phyloP scores from a whole-genome alignment of 2,888 invertebrate genomes.

The Mimachlamys varia region DNA sequence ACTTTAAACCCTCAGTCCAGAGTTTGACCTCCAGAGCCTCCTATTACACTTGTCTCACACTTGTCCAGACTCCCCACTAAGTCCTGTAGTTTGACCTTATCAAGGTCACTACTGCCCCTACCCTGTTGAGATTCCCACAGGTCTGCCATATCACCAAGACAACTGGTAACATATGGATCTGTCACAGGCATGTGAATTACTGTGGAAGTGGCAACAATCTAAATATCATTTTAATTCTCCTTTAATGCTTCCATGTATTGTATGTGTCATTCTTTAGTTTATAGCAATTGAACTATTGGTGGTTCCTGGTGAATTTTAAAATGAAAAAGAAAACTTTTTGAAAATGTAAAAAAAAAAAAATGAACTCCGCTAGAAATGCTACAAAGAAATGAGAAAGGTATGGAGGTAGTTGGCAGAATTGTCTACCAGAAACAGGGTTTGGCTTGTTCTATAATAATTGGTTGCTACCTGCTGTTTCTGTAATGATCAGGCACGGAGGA shows the following conservation, averaged over 20 bases:
- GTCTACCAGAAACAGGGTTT: not conserved
- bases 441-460: slow-evolving; percentile 15
- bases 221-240: not conserved
- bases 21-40: too few relatives aligned
- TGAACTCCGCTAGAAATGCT: not conserved
- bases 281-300: not conserved
- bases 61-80: not conserved
- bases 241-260: not conserved
- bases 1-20: not conserved
- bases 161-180: not conserved
- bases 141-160: not conserved
- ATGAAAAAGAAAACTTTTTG: not conserved
- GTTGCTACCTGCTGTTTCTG: slow-evolving; percentile 14
- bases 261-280: not conserved
- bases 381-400: not conserved
- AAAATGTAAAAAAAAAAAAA: not conserved
- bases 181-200: not conserved
- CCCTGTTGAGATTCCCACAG: not conserved
- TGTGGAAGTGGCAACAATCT: not conserved
- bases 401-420: slow-evolving; percentile 27
- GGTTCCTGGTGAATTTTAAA: not conserved
- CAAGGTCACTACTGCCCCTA: not conserved
- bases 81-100: not conserved
- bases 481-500: slow-evolving; percentile 20
- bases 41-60: not conserved